Evolutionary conservation across 53 echinoderm and acorn worm genomes (phyloP).

Genomic region (Echinometra lucunter): DNA sequence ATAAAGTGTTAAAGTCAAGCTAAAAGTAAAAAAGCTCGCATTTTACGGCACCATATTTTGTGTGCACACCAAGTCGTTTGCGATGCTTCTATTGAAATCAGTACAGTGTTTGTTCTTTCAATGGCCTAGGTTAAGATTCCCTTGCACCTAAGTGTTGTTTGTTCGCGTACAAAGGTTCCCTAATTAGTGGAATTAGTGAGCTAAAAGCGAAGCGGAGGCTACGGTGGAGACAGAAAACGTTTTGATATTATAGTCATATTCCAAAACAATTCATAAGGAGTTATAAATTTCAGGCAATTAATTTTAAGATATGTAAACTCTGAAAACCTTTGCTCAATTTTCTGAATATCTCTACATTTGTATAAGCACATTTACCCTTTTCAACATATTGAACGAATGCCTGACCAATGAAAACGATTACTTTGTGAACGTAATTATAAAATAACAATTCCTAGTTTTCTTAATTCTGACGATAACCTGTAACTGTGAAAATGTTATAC

Average conservation of each 20-base stretch:
- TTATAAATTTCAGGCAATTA: not conserved
- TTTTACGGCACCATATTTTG: not conserved
- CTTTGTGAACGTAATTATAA: too few species aligned
- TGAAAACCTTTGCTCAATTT: not conserved
- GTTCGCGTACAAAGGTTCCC: slow-evolving; percentile 48
- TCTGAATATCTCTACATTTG: not conserved
- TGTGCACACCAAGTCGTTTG: not conserved
- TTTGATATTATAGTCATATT: not conserved
- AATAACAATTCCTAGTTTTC: too few species aligned
- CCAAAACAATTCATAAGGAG: not conserved
- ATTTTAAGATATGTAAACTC: not conserved
- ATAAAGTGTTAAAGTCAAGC: not conserved
- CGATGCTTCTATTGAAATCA: slow-evolving; percentile 23
- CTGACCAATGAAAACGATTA: too few species aligned
- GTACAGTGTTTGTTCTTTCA: slow-evolving; percentile 3
- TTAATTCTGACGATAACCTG: too few species aligned
- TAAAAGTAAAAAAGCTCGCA: not conserved
- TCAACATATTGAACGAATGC: not conserved
- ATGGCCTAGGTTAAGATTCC: slow-evolving; percentile 25
- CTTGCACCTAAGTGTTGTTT: slow-evolving; percentile 61
- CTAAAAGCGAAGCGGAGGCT: not conserved
- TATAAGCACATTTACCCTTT: not conserved
- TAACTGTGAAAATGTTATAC: too few species aligned
- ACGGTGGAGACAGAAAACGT: not conserved
- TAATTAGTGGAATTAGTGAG: slow-evolving; percentile 62